Percentiles rank a stretch among this genome's conserved stretches.
phyloP scores from a whole-genome alignment of 2,797 vertebrate genomes.

The Trichosurus vulpecula region DNA sequence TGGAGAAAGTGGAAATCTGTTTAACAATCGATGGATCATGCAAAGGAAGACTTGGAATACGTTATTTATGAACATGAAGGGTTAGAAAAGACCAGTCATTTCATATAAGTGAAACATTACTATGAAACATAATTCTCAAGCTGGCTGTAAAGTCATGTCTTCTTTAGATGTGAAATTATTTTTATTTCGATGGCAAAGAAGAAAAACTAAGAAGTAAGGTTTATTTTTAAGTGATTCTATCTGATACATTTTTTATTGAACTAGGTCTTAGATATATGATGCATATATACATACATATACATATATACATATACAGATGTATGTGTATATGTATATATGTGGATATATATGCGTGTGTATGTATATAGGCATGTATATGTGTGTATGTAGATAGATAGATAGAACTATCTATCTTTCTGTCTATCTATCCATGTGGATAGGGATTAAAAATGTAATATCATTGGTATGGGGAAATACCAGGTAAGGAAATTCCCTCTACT shows the following conservation, averaged over 20 bases:
- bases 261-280: neutral
- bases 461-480: neutral
- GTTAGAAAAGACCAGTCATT: neutral
- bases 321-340: no score
- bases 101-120: neutral
- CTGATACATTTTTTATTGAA: neutral
- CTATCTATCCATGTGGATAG: no score
- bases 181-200: neutral
- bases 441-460: neutral
- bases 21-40: neutral
- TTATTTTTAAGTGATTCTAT: neutral
- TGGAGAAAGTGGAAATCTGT: neutral
- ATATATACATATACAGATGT: no score
- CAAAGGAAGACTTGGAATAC: neutral
- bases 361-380: no score
- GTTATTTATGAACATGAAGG: neutral
- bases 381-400: no score
- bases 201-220: neutral
- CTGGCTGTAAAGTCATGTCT: neutral
- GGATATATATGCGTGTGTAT: no score
- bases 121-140: neutral
- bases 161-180: neutral
- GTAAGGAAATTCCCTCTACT: neutral
- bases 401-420: no score
- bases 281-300: no score